phyloP scores from a whole-genome alignment of 1,140 invertebrate species.

The Brachionus manjavacas region DNA sequence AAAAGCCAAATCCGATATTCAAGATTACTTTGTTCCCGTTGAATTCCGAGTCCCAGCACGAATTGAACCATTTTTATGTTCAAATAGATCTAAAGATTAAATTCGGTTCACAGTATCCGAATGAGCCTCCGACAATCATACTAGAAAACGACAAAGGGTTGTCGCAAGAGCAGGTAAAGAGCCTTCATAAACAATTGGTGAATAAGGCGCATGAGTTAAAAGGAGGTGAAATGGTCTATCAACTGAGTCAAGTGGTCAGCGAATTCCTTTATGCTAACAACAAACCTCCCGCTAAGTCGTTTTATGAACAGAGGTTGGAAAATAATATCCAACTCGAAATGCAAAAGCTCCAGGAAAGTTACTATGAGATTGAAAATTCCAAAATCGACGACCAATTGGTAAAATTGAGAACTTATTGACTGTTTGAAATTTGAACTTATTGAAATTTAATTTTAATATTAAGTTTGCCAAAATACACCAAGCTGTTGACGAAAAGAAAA shows the following conservation, averaged over 20 bases:
- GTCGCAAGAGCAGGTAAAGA: conserved; percentile 62
- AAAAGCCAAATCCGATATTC: background rate
- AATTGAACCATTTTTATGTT: conserved; percentile 62
- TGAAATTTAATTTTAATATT: background rate
- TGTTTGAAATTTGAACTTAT: too few relatives aligned
- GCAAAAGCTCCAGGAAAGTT: conserved; percentile 55
- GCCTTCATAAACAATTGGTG: conserved; percentile 62
- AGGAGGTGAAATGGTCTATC: conserved; percentile 73
- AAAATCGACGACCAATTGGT: conserved; percentile 63
- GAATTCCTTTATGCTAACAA: conserved; percentile 69
- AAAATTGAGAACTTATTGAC: background rate
- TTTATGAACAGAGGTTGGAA: conserved; percentile 76
- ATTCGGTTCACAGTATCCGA: conserved; percentile 68
- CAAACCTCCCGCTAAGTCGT: conserved; percentile 68
- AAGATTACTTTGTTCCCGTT: conserved; percentile 21
- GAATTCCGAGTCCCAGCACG: conserved; percentile 1
- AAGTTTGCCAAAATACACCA: conserved; percentile 22
- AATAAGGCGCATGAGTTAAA: conserved; percentile 60
- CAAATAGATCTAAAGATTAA: conserved; percentile 67
- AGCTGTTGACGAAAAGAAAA: conserved; percentile 16
- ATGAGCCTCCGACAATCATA: conserved; percentile 63
- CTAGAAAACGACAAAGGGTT: conserved; percentile 68
- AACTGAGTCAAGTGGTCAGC: conserved; percentile 66
- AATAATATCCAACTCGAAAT: conserved; percentile 63
- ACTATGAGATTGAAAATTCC: conserved; percentile 62